Base-by-base conservation (phyloP, 2,797 vertebrate species). In the Micromesistius poutassou region DNA sequence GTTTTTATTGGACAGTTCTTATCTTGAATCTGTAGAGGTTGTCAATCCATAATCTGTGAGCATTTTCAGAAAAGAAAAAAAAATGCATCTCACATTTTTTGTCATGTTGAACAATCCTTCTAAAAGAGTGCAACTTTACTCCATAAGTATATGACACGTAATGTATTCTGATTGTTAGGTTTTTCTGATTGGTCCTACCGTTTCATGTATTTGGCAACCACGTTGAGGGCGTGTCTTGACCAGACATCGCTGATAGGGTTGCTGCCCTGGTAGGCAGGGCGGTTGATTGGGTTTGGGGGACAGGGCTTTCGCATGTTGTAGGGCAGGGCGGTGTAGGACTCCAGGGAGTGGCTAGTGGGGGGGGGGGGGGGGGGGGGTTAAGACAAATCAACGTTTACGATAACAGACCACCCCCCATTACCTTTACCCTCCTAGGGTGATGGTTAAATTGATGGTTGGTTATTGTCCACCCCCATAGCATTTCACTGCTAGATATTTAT, bases 181-280 rank as follows among this genome's bases (percentile, higher is more conserved):
- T 33, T 14, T 10, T 5, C 28, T n/a, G 50, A 55, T 2, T 25
- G 70, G 16, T 74, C 7, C 36, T 80, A 95, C 94, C 94, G 74
- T 76, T 93, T 94, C 87, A 94, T 85, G 85, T 86, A 94, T 78
- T 93, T 93, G 83, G 93, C 87, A 0, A 94, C 95, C 2, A 97
- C 92, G 0, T 77, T 80, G 73, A 99, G 94, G 3, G 98, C 96
- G 0, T 98, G 96, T 50, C 93, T 89, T 62, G 97, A 94, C 98
- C 98, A 99, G 22, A 99, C 93, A 1, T 99, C 97, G 0, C 98
- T 99, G 93, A 99, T 88, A 1, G 97, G 97, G 91, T 99, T 99
- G 90, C 97, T 97, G 81, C 97, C 97, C 85, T 99, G 97, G 92
- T 99, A 99, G 71, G 96, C 95, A 0, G 98, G 97, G 0, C 97